A percentile compares a stretch with the other conserved stretches of the same genome.
Conservation (phyloP, 2,797 vertebrate species). For the Erpetoichthys calabaricus region DNA sequence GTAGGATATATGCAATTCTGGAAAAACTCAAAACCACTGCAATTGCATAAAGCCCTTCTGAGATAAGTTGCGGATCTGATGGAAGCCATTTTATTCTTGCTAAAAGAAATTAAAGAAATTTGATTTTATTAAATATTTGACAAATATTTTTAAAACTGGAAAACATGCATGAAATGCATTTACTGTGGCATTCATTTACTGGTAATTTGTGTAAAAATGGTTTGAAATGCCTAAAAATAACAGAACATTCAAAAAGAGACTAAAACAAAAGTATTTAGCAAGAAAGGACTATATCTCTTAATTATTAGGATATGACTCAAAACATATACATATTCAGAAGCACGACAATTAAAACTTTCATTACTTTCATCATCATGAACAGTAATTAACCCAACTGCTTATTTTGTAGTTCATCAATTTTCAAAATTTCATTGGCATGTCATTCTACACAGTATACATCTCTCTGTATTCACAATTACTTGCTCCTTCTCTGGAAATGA, state of each 20-base stretch:
- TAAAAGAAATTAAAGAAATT: slow-evolving; percentile 42
- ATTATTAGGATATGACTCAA: no score
- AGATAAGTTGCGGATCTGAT: slow-evolving; percentile 89
- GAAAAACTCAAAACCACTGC: slow-evolving; percentile 96
- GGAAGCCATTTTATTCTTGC: slow-evolving; percentile 85
- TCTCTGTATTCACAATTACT: no score
- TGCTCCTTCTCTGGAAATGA: no score
- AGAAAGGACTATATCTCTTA: neutral
- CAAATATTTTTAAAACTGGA: slow-evolving; percentile 15
- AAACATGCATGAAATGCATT: no score
- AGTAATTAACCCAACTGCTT: no score
- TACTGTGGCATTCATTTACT: no score
- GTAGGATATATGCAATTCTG: slow-evolving; percentile 92
- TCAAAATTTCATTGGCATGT: no score
- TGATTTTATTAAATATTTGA: slow-evolving; percentile 5
- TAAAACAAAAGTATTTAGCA: slow-evolving; percentile 4
- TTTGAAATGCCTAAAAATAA: neutral
- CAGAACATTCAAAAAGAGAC: slow-evolving; percentile 9
- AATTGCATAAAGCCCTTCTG: slow-evolving; percentile 89
- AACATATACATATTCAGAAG: no score
- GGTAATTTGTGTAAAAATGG: neutral
- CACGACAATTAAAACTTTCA: no score
- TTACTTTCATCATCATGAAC: no score
- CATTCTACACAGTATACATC: no score
- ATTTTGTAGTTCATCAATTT: no score